Conservation (phyloP, 2,888 invertebrate genomes). For the Philaethria dido region DNA sequence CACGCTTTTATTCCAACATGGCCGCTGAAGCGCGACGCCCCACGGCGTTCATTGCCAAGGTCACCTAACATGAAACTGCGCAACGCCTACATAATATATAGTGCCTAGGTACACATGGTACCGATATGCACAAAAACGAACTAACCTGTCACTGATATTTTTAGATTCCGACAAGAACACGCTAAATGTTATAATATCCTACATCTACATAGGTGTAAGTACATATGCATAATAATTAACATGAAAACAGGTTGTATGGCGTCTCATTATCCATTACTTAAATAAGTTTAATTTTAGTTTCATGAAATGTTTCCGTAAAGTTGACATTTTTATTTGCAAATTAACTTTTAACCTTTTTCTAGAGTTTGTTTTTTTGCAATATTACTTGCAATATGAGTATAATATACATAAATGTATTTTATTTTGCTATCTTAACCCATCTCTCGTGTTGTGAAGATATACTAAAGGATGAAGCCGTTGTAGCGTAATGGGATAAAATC, state of each 20-base stretch:
- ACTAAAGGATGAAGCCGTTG: too few species aligned
- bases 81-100: slow-evolving; percentile 50
- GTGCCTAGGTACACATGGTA: slow-evolving; percentile 29
- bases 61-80: slow-evolving; percentile 77
- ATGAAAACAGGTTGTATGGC: slow-evolving; percentile 5
- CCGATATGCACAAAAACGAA: slow-evolving; percentile 34
- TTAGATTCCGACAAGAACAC: slow-evolving; percentile 25
- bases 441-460: neutral
- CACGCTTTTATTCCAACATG: slow-evolving; percentile 69
- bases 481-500: too few species aligned
- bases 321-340: slow-evolving; percentile 5
- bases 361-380: neutral
- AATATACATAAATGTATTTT: too few species aligned
- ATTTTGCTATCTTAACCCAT: neutral
- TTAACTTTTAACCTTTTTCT: slow-evolving; percentile 6
- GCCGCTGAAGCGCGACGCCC: slow-evolving; percentile 75
- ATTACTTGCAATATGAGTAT: neutral
- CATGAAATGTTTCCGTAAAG: neutral
- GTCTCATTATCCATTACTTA: slow-evolving; percentile 6
- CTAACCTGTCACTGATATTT: slow-evolving; percentile 36
- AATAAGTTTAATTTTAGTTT: neutral
- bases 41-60: slow-evolving; percentile 80
- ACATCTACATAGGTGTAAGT: neutral
- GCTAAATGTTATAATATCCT: slow-evolving; percentile 6
- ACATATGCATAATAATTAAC: neutral